phyloP scores from a whole-genome alignment of 1,140 invertebrate genomes.

The Apis florea region DNA sequence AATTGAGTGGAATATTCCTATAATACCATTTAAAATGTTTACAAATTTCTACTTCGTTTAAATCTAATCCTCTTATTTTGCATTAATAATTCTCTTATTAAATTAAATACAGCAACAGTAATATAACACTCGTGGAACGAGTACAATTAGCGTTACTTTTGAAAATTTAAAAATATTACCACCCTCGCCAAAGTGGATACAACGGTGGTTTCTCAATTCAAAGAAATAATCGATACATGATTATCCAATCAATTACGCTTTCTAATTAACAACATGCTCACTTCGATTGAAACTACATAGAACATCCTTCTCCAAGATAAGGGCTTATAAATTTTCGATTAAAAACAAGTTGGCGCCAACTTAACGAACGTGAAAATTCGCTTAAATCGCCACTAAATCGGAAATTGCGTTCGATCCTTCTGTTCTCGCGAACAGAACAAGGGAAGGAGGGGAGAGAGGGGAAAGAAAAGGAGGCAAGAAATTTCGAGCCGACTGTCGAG shows the following conservation, averaged over 20 bases:
- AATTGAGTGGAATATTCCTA: not conserved
- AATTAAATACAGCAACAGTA: no score
- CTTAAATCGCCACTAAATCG: no score
- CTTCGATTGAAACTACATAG: slow-evolving; percentile 4
- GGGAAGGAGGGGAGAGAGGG: fast-evolving
- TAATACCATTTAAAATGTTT: no score
- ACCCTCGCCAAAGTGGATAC: no score
- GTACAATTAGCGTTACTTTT: no score
- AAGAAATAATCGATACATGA: not conserved
- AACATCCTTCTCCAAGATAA: not conserved
- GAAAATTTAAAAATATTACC: no score
- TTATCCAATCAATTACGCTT: not conserved
- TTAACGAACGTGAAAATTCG: slow-evolving; percentile 16
- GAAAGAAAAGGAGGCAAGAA: not conserved
- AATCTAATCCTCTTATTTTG: not conserved
- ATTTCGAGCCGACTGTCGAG: not conserved
- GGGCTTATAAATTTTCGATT: slow-evolving; percentile 28
- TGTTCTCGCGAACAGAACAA: not conserved
- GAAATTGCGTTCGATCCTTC: not conserved
- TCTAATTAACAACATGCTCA: not conserved
- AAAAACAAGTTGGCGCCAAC: slow-evolving; percentile 7
- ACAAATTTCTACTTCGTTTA: not conserved
- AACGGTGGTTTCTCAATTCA: no score
- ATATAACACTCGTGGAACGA: no score
- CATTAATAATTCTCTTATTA: no score